Evolutionary conservation across 2,113 vertebrate species (phyloP).

Genomic region (Alaudala cheleensis): DNA sequence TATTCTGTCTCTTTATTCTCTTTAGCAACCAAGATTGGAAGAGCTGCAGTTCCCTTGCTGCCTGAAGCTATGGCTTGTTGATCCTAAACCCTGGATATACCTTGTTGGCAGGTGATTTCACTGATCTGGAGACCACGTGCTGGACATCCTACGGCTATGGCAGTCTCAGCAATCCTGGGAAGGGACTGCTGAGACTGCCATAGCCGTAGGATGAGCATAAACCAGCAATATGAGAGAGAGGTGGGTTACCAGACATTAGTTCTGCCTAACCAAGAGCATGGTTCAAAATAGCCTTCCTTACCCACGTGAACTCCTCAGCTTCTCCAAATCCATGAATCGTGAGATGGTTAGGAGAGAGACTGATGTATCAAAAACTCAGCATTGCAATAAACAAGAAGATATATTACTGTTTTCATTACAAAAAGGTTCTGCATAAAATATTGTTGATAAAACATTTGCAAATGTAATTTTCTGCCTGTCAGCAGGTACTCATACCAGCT

Average conservation of each 20-base stretch:
- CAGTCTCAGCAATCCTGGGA: neutral
- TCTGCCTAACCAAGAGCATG: neutral
- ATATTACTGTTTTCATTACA: neutral
- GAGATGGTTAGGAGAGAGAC: neutral
- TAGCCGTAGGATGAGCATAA: neutral
- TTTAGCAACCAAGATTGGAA: neutral
- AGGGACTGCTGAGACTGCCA: too few relatives aligned
- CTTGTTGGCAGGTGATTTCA: neutral
- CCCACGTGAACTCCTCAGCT: neutral
- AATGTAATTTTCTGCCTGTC: neutral
- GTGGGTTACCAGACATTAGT: neutral
- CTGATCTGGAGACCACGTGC: neutral
- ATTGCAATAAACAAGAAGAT: neutral
- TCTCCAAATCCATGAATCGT: rapidly evolving
- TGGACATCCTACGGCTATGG: neutral
- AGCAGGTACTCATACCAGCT: neutral
- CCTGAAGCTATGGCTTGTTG: neutral
- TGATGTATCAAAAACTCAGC: neutral
- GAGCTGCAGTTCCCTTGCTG: neutral
- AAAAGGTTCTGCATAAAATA: neutral
- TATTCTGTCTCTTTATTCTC: neutral
- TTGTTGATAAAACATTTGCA: neutral
- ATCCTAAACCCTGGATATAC: neutral
- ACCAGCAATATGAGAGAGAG: neutral
- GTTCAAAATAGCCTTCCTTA: neutral